A percentile compares a stretch with the other conserved stretches of the same genome.
Evolutionary conservation across 2,797 vertebrate genomes (phyloP).

Genomic region (Coccyzus lansbergi): DNA sequence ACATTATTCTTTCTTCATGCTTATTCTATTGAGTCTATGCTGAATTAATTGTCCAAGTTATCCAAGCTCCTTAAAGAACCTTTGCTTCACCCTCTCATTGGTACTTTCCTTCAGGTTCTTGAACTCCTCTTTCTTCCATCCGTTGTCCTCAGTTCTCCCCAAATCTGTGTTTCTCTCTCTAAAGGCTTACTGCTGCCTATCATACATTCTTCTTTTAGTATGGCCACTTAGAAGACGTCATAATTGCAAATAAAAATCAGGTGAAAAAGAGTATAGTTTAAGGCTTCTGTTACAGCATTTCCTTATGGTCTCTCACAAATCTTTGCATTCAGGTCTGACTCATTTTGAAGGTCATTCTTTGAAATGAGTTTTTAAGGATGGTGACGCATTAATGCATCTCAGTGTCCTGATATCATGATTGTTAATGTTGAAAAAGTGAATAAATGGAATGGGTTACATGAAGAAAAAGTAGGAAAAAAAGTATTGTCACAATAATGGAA

Average conservation of each 20-base stretch:
- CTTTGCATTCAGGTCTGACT: neutral
- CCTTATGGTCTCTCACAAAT: neutral
- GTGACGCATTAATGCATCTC: neutral
- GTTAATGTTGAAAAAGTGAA: neutral
- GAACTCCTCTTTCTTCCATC: neutral
- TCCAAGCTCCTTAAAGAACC: neutral
- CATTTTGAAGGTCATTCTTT: neutral
- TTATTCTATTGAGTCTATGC: neutral
- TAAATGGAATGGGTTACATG: neutral
- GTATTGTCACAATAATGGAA: slow-evolving; percentile 3
- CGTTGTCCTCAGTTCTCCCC: neutral
- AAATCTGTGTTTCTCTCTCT: neutral
- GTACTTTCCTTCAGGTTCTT: neutral
- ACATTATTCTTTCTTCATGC: neutral
- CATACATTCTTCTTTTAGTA: neutral
- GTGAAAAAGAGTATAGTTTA: neutral
- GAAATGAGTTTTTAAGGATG: neutral
- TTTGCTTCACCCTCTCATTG: neutral
- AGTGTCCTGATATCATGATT: neutral
- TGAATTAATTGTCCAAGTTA: neutral
- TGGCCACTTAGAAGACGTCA: neutral
- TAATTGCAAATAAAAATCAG: neutral
- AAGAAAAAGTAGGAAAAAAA: neutral
- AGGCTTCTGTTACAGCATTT: neutral
- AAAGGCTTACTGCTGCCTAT: neutral